Evolutionary conservation across 2,888 invertebrate genomes (phyloP).

Genomic region (Thymelicus sylvestris): DNA sequence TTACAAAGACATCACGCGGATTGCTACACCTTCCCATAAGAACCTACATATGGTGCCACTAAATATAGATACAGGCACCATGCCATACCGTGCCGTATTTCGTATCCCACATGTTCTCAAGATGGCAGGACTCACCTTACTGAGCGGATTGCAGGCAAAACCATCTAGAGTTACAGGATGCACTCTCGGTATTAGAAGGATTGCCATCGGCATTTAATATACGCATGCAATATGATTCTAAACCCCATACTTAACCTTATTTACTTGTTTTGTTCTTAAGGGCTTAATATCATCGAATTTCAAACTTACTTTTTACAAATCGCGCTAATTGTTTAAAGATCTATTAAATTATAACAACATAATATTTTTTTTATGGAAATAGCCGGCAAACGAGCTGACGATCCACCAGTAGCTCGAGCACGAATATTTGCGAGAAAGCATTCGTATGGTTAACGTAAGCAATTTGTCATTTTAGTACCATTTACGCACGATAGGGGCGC

Average conservation of each 20-base stretch:
- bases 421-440: too few relatives aligned
- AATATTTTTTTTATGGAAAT: too few relatives aligned
- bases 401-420: too few relatives aligned
- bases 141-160: slow-evolving; percentile 74
- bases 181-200: slow-evolving; percentile 65
- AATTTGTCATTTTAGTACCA: too few relatives aligned
- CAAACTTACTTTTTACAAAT: background rate
- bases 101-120: slow-evolving; percentile 78
- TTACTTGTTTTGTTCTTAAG: background rate
- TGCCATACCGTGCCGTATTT: slow-evolving; percentile 49
- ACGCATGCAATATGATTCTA: slow-evolving; percentile 55
- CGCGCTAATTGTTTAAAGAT: too few relatives aligned
- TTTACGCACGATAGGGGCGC: too few relatives aligned
- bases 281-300: background rate
- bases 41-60: slow-evolving; percentile 73
- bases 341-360: too few relatives aligned
- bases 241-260: background rate
- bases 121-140: slow-evolving; percentile 74
- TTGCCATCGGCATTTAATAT: slow-evolving; percentile 43
- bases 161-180: slow-evolving; percentile 82
- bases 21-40: slow-evolving; percentile 58
- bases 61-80: slow-evolving; percentile 72
- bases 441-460: too few relatives aligned
- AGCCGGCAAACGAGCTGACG: too few relatives aligned
- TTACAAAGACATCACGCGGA: slow-evolving; percentile 53